Percentiles rank a stretch among this genome's conserved stretches.
These are phyloP conservation scores for Phyllostomus discolor DNA, from an alignment of 2,113 vertebrate species.

Conservation along the genomic window DNA sequence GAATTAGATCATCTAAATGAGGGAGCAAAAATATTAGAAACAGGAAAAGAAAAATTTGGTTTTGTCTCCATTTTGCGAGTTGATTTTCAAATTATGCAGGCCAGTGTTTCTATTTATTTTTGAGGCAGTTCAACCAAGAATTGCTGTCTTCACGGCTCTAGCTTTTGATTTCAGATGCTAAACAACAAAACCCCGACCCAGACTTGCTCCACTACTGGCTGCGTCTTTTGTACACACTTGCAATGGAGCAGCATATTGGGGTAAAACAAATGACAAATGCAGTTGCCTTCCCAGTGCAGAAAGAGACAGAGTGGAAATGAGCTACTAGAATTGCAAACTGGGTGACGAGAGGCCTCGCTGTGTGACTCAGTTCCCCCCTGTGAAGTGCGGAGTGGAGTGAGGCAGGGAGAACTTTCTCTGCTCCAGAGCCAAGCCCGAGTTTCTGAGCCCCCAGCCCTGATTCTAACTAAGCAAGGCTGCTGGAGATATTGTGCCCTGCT, in stretches of 20 bases:
- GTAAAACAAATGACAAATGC: background rate
- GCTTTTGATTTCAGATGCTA: constrained; percentile 55
- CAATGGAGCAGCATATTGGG: background rate
- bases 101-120: constrained; percentile 59
- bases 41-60: constrained; percentile 65
- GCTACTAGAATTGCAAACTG: background rate
- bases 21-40: constrained; percentile 63
- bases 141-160: constrained; percentile 32
- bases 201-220: background rate
- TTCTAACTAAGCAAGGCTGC: background rate
- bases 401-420: background rate
- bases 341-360: background rate
- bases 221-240: background rate
- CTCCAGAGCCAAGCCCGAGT: background rate
- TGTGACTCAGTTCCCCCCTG: background rate
- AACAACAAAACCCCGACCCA: constrained; percentile 40
- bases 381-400: background rate
- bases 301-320: background rate
- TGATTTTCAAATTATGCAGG: constrained; percentile 55
- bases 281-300: background rate
- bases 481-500: background rate
- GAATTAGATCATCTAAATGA: constrained; percentile 42
- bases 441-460: background rate
- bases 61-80: constrained; percentile 52
- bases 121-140: constrained; percentile 39